A percentile compares a stretch with the other conserved stretches of the same genome.
Conservation (phyloP, 1,140 invertebrate genomes). For the Eriocheir sinensis region DNA sequence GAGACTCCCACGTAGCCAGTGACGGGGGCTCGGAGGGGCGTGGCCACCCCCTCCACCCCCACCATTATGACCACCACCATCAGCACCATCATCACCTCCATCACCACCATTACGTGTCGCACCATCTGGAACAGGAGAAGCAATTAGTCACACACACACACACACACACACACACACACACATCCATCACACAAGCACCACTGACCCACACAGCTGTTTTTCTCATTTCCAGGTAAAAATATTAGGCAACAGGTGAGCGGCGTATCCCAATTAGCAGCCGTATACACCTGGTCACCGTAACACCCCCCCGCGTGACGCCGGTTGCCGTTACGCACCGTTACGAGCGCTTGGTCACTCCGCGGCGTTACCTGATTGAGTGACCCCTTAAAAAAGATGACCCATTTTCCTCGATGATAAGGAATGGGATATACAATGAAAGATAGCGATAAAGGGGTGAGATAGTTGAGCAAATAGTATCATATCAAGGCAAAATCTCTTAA, state of each 20-base stretch:
- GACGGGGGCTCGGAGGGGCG: neutral
- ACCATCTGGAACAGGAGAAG: neutral
- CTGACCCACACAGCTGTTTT: neutral
- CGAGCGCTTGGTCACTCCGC: neutral
- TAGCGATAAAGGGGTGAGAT: neutral
- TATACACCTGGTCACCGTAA: neutral
- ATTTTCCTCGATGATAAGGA: too few relatives aligned
- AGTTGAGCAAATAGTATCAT: too few relatives aligned
- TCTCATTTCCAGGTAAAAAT: too few relatives aligned
- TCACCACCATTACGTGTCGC: neutral
- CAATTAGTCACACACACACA: neutral
- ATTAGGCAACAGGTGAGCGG: too few relatives aligned
- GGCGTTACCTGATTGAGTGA: neutral
- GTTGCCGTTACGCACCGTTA: neutral
- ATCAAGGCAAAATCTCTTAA: too few relatives aligned
- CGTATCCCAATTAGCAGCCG: too few relatives aligned
- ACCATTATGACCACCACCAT: neutral
- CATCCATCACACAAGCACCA: neutral
- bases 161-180: constrained; percentile 22
- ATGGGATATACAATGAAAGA: neutral
- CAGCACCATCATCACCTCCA: neutral
- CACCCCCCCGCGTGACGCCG: neutral
- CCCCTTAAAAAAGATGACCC: too few relatives aligned
- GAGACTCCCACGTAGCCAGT: neutral
- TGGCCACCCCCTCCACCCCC: neutral